Base-by-base conservation (phyloP, 2,888 invertebrate genomes). In the Colostygia pectinataria region DNA sequence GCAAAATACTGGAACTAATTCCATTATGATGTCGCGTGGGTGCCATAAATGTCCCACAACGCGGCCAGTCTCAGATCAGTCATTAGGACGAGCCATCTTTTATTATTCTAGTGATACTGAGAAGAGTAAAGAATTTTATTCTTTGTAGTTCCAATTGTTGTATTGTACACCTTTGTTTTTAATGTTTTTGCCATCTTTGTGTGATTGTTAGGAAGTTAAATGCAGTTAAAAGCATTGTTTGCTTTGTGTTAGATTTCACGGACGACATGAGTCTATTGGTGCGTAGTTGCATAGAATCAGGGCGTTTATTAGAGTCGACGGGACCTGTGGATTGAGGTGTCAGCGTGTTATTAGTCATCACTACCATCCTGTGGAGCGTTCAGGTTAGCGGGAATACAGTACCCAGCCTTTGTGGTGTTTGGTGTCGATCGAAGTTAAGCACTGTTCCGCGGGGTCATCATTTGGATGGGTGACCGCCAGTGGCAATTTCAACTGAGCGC, bases 1-100 rank as follows among this genome's bases (percentile, higher is more conserved):
- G 75, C 85, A 88, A 86, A 87, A 89, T 76, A 83, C 77, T 88
- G 90, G 80, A 88, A 89, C 88, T 77, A 89, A 90, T 90, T 55
- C 69, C 69, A 81, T 84, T 85, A 81, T 85, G 74, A 71, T 81
- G 90, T 86, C 90, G 90, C 90, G 90, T 90, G 90, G 90, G 80
- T 72, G 74, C 80, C 82, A 83, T 88, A 89, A 88, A 89, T 57
- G 74, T 55, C 63, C 87, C 87, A 87, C 88, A 88, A 85, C 77
- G 83, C 80, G 78, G 77, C 83, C 71, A 70, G 73, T 58, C 69
- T 69, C 72, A 73, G 64, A 74, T 74, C 51, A 49, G 78, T 85
- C 83, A 83, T 83, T 88, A 87, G 79, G 58, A 71, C 63, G 56
- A 77, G 74, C 75, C 75, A 76, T 77, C 74, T 71, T 53, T 65